phyloP scores from a whole-genome alignment of 2,888 invertebrate species.

The Plutella xylostella region DNA sequence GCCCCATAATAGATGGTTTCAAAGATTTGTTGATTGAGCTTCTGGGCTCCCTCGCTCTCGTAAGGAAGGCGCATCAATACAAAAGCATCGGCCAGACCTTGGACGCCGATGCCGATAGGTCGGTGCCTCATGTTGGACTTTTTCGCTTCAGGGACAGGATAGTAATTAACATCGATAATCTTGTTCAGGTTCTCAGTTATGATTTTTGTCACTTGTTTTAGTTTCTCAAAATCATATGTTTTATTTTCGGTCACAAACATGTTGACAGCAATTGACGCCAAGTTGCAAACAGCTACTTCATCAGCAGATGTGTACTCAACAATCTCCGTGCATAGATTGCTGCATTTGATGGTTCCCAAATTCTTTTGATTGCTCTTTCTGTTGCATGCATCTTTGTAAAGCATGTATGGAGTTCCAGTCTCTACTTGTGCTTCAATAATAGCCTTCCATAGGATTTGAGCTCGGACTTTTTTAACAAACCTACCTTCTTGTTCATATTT shows the following conservation, averaged over 20 bases:
- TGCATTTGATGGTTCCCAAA: slow-evolving; percentile 97
- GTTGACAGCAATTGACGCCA: slow-evolving; percentile 97
- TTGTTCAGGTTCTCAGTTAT: slow-evolving; percentile 94
- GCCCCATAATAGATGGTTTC: slow-evolving; percentile 99
- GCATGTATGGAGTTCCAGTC: slow-evolving; percentile 98
- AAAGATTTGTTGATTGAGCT: slow-evolving; percentile 95
- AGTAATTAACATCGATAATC: slow-evolving; percentile 96
- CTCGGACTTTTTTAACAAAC: slow-evolving; percentile 77
- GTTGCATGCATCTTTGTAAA: slow-evolving; percentile 97
- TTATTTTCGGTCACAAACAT: slow-evolving; percentile 88
- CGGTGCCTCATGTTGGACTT: slow-evolving; percentile 89
- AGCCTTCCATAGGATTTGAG: slow-evolving; percentile 93
- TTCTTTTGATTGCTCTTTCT: slow-evolving; percentile 98
- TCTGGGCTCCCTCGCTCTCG: slow-evolving; percentile 86
- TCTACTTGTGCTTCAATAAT: slow-evolving; percentile 96
- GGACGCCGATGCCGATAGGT: slow-evolving; percentile 94
- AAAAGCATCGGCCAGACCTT: slow-evolving; percentile 97
- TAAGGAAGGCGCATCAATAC: slow-evolving; percentile 94
- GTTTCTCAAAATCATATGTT: slow-evolving; percentile 87
- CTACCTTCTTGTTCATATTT: slow-evolving; percentile 87
- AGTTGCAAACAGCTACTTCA: slow-evolving; percentile 97
- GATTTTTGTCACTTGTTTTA: slow-evolving; percentile 89
- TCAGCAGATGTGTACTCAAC: slow-evolving; percentile 93
- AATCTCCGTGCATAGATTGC: slow-evolving; percentile 98
- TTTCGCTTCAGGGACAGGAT: slow-evolving; percentile 91